A percentile compares a stretch with the other conserved stretches of the same genome.
Evolutionary conservation across 2,888 invertebrate species (phyloP).

Genomic region (Crioceris asparagi): DNA sequence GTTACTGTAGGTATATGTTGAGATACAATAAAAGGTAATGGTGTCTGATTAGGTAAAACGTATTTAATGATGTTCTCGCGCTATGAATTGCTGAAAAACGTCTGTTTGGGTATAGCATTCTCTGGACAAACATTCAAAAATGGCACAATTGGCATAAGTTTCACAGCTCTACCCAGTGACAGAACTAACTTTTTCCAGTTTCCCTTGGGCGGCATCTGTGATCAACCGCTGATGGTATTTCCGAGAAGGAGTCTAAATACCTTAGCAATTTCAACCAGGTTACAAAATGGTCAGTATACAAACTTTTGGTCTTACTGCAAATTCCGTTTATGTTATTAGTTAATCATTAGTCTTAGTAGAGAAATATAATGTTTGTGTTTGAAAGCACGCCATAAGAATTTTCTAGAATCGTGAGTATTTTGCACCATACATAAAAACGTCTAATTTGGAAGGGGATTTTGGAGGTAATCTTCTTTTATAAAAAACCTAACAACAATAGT

Average conservation of each 20-base stretch:
- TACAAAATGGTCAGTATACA: slow-evolving; percentile 6
- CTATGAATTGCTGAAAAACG: slow-evolving; percentile 39
- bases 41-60: slow-evolving; percentile 9
- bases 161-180: slow-evolving; percentile 31
- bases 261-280: slow-evolving; percentile 8
- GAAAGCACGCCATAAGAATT: no score
- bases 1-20: background rate
- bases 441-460: no score
- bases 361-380: no score
- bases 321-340: no score
- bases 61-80: slow-evolving; percentile 27
- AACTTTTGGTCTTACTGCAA: no score
- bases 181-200: slow-evolving; percentile 18
- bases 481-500: no score
- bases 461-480: no score
- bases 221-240: slow-evolving; percentile 29
- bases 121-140: slow-evolving; percentile 43
- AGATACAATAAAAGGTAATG: background rate
- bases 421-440: no score
- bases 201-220: slow-evolving; percentile 44
- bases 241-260: slow-evolving; percentile 11
- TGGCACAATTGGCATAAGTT: slow-evolving; percentile 34
- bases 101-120: slow-evolving; percentile 44
- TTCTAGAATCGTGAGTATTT: no score
- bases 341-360: no score